phyloP scores from a whole-genome alignment of 2,113 vertebrate species.

The Phainopepla nitens region DNA sequence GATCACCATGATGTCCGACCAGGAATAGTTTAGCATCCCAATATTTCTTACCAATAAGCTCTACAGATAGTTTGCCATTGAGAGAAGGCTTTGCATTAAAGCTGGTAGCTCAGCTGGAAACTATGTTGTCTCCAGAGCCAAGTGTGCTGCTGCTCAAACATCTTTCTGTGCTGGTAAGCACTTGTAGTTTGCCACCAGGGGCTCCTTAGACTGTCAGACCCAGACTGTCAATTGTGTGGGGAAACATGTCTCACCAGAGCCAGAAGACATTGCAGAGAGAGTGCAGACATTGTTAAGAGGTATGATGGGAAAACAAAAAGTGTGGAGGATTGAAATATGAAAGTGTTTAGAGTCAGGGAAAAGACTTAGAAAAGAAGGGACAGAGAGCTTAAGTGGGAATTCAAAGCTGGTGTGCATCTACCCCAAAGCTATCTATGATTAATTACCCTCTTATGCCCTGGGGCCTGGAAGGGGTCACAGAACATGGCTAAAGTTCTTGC shows the following conservation, averaged over 20 bases:
- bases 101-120: conserved; percentile 14
- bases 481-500: not conserved
- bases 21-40: not conserved
- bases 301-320: not conserved
- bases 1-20: not conserved
- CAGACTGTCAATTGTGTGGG: not conserved
- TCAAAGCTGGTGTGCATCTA: not conserved
- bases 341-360: not conserved
- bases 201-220: conserved; percentile 20
- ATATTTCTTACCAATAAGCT: not conserved
- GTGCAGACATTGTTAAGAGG: not conserved
- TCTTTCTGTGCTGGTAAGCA: not conserved
- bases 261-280: not conserved
- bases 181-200: conserved; percentile 26
- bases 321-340: not conserved
- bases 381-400: not conserved
- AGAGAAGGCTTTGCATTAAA: not conserved
- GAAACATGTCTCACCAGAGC: not conserved
- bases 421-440: not conserved
- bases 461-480: not conserved
- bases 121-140: not conserved
- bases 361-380: not conserved
- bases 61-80: not conserved
- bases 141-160: not conserved
- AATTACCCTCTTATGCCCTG: not conserved